Evolutionary conservation across 1,140 invertebrate genomes (phyloP).

Genomic region (Chrysopa pallens): DNA sequence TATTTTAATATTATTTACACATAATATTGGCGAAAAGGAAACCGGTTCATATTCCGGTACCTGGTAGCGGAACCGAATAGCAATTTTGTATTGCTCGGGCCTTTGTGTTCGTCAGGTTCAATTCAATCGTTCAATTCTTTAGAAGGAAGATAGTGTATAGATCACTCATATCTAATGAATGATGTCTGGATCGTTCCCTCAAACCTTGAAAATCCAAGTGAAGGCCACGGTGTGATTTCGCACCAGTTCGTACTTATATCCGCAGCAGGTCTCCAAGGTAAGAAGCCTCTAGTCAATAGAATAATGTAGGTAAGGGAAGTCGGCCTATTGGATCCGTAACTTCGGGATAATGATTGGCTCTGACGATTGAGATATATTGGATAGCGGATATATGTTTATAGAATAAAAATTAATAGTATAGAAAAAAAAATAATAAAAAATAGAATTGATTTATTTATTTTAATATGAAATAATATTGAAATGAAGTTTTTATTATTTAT

Average conservation of each 20-base stretch:
- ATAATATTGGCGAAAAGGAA: slow-evolving; percentile 51
- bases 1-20: too few relatives aligned
- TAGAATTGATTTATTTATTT: too few relatives aligned
- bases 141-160: slow-evolving; percentile 45
- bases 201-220: slow-evolving; percentile 58
- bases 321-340: slow-evolving; percentile 63
- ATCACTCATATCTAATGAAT: slow-evolving; percentile 46
- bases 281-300: slow-evolving; percentile 77
- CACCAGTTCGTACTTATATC: slow-evolving; percentile 52
- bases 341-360: slow-evolving; percentile 56
- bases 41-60: slow-evolving; percentile 51
- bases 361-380: slow-evolving; percentile 29
- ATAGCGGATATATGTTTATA: slow-evolving; percentile 52
- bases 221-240: slow-evolving; percentile 41
- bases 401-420: slow-evolving; percentile 15
- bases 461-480: too few relatives aligned
- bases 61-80: slow-evolving; percentile 42
- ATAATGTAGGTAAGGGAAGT: slow-evolving; percentile 77
- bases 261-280: slow-evolving; percentile 74
- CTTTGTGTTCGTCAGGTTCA: slow-evolving; percentile 45
- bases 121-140: too few relatives aligned
- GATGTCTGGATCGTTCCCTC: slow-evolving; percentile 42
- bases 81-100: slow-evolving; percentile 56
- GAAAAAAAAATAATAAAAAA: slow-evolving; percentile 9
- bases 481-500: too few relatives aligned